Conservation (phyloP, 2,113 vertebrate genomes). For the Isichthys henryi region DNA sequence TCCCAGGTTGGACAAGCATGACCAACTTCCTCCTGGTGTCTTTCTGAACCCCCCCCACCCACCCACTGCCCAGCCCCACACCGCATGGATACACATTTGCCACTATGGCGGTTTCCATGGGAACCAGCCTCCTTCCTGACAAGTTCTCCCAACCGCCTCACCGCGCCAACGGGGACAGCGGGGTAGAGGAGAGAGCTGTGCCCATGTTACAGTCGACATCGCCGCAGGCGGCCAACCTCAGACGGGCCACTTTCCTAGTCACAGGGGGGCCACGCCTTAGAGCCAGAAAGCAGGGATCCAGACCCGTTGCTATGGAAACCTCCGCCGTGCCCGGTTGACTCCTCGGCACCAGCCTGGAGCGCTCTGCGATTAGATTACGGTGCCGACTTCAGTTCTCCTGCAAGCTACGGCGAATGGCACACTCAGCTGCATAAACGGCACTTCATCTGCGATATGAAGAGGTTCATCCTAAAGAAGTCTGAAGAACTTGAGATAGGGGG, state of each 20-base stretch:
- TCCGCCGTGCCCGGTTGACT: background rate
- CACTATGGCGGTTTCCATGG: conserved; percentile 30
- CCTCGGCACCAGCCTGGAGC: background rate
- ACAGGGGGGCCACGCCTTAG: background rate
- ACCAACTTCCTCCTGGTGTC: background rate
- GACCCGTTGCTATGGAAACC: conserved; percentile 5
- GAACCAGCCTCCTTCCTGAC: conserved; percentile 19
- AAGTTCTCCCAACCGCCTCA: background rate
- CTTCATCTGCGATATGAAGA: background rate
- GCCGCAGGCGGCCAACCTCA: background rate
- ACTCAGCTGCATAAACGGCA: background rate
- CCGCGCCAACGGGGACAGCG: background rate
- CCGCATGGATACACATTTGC: background rate
- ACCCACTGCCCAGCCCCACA: background rate
- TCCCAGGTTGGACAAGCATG: background rate
- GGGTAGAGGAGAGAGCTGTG: background rate
- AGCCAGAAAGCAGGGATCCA: conserved; percentile 6
- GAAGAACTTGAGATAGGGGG: background rate
- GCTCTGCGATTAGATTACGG: background rate
- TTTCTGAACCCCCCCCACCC: background rate
- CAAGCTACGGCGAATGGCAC: background rate
- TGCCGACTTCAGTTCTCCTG: background rate
- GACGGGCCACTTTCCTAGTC: background rate
- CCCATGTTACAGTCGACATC: background rate
- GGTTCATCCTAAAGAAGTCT: background rate